Conservation (phyloP, 37 sponge, comb jelly and placozoan genomes). For the Beroe ovata region DNA sequence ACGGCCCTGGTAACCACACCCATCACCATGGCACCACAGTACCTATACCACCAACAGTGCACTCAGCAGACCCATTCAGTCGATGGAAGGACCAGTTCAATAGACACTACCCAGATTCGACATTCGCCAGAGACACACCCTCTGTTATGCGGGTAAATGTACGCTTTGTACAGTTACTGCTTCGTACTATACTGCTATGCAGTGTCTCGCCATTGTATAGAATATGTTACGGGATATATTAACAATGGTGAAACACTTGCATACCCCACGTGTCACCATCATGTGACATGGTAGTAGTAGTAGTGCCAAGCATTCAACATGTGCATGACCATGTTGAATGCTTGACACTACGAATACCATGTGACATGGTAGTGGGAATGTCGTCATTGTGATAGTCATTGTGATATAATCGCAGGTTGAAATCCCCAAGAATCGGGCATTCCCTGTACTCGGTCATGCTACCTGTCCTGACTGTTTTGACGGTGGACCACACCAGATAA, state of each 20-base stretch:
- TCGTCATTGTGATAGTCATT: no score
- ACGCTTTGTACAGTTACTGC: no score
- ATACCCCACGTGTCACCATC: no score
- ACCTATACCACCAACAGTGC: background rate
- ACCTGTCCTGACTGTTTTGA: constrained; percentile 63
- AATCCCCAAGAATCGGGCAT: constrained; percentile 58
- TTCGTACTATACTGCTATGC: no score
- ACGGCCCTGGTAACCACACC: background rate
- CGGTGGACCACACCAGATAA: constrained; percentile 13
- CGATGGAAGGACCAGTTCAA: constrained; percentile 22
- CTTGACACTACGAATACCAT: no score
- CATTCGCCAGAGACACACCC: constrained; percentile 20
- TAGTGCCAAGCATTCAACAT: no score
- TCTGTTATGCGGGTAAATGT: constrained; percentile 11
- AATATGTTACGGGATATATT: no score
- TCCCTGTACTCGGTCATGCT: constrained; percentile 44
- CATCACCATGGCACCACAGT: background rate
- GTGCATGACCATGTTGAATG: no score
- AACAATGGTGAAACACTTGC: no score
- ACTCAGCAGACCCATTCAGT: background rate
- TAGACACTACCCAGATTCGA: constrained; percentile 41
- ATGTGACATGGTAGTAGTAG: no score
- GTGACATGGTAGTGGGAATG: no score
- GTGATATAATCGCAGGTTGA: constrained; percentile 37
- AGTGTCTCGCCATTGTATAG: no score